Conservation (phyloP, 1,140 invertebrate species). For the Zaprionus capensis region DNA sequence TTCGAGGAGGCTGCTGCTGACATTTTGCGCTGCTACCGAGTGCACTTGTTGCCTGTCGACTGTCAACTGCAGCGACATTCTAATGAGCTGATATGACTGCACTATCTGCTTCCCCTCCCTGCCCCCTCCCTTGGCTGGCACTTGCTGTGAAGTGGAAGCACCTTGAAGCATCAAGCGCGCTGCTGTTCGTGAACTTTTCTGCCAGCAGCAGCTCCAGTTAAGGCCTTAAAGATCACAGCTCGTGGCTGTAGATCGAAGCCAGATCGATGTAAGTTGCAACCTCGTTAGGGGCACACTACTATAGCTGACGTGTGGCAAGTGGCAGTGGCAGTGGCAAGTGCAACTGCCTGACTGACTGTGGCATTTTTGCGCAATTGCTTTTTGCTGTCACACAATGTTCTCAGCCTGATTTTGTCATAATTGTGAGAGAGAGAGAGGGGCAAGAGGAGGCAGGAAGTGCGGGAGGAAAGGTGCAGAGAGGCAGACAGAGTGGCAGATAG, state of each 20-base stretch:
- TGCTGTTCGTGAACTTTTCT: conserved; percentile 74
- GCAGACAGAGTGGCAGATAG: too few species aligned
- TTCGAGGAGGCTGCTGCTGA: conserved; percentile 14
- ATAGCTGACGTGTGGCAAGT: conserved; percentile 9
- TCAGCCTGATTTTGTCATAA: conserved; percentile 39
- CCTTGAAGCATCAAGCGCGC: conserved; percentile 28
- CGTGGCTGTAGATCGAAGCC: conserved; percentile 28
- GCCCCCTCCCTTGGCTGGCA: not conserved
- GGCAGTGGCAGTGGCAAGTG: conserved; percentile 17
- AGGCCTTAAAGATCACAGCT: conserved; percentile 66
- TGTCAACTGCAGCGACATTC: conserved; percentile 71
- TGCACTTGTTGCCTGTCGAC: conserved; percentile 61
- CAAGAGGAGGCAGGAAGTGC: not conserved
- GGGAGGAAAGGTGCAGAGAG: not conserved
- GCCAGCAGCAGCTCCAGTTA: conserved; percentile 42
- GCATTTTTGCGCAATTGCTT: conserved; percentile 13
- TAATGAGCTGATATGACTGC: conserved; percentile 57
- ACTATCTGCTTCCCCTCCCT: not conserved
- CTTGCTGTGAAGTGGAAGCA: conserved; percentile 21
- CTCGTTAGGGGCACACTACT: conserved; percentile 1
- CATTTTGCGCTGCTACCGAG: conserved; percentile 30
- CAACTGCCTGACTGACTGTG: not conserved
- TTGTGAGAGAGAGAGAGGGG: conserved; percentile 31
- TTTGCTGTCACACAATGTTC: conserved; percentile 26
- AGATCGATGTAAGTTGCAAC: conserved; percentile 17